Evolutionary conservation across 2,113 vertebrate species (phyloP).

Genomic region (Myodes glareolus): DNA sequence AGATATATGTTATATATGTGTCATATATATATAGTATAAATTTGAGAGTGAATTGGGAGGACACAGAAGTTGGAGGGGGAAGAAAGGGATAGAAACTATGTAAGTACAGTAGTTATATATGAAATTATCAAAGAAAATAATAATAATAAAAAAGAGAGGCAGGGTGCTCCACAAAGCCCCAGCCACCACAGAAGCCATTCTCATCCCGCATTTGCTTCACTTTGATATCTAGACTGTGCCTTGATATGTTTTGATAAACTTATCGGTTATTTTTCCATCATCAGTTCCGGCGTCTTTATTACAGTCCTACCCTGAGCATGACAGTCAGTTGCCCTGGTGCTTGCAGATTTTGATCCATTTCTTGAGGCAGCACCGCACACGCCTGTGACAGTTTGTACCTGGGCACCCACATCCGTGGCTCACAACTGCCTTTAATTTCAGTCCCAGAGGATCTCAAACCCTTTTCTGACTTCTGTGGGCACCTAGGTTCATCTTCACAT

Average conservation of each 20-base stretch:
- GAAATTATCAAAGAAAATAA: neutral
- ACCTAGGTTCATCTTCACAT: neutral
- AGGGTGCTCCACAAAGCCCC: neutral
- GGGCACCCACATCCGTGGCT: neutral
- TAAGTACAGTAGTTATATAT: neutral
- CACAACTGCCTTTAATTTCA: neutral
- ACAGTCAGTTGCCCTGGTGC: neutral
- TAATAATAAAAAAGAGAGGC: neutral
- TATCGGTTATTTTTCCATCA: neutral
- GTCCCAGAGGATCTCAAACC: neutral
- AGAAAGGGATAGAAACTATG: neutral
- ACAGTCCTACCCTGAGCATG: neutral
- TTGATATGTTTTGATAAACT: neutral
- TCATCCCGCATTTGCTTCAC: neutral
- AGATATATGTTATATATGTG: neutral
- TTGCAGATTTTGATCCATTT: neutral
- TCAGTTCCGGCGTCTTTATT: neutral
- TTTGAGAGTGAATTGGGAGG: neutral
- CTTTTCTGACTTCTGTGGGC: neutral
- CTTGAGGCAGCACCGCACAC: neutral
- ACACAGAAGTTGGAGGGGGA: neutral
- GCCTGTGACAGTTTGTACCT: neutral
- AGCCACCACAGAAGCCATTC: neutral
- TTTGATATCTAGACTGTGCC: constrained; percentile 38
- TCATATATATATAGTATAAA: neutral